Evolutionary conservation across 1,140 invertebrate genomes (phyloP).

Genomic region (Megathymus violae): DNA sequence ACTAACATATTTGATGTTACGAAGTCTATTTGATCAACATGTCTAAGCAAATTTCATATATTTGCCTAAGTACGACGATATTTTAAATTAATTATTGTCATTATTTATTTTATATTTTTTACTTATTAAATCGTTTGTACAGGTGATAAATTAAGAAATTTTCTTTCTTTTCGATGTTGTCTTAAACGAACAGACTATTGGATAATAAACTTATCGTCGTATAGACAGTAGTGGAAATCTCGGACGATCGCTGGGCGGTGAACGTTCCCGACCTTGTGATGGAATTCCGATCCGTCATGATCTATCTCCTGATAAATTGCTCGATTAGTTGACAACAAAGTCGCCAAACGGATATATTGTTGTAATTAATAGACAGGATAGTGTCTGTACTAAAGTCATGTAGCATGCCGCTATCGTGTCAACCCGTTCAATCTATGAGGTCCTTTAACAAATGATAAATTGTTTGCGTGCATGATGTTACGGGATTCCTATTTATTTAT

Average conservation of each 20-base stretch:
- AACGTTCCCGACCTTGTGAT: constrained; percentile 71
- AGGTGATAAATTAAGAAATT: too few relatives aligned
- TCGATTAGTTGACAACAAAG: constrained; percentile 29
- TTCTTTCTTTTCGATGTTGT: too few relatives aligned
- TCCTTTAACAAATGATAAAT: constrained; percentile 25
- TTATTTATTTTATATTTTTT: too few relatives aligned
- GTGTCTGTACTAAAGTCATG: constrained; percentile 26
- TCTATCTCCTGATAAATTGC: constrained; percentile 37
- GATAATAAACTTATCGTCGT: constrained; percentile 16
- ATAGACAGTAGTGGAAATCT: constrained; percentile 40
- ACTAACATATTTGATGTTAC: too few relatives aligned
- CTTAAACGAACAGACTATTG: constrained; percentile 11
- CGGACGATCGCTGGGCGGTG: constrained; percentile 59
- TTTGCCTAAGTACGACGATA: too few relatives aligned
- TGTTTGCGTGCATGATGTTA: constrained; percentile 10
- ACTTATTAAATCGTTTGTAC: too few relatives aligned
- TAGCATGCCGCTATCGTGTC: constrained; percentile 23
- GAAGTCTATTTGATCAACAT: too few relatives aligned
- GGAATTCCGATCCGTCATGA: constrained; percentile 56
- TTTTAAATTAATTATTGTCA: too few relatives aligned
- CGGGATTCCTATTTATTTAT: not conserved
- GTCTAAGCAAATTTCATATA: too few relatives aligned
- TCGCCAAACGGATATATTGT: constrained; percentile 11
- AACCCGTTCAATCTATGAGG: constrained; percentile 26
- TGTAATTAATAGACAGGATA: constrained; percentile 24